phyloP scores from a whole-genome alignment of 1,140 invertebrate species.

The Atta colombica region DNA sequence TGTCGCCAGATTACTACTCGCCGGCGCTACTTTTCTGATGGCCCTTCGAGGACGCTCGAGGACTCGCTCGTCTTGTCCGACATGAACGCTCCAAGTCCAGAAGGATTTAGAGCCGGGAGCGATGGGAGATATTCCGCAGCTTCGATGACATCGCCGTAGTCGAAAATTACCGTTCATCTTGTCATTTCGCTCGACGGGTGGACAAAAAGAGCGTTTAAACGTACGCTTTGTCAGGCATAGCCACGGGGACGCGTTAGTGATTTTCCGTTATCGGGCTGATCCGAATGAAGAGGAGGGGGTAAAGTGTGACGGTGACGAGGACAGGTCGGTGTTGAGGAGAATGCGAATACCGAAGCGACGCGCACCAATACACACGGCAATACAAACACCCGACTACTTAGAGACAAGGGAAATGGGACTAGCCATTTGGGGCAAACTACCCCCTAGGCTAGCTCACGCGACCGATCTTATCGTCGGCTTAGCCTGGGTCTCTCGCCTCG shows the following conservation, averaged over 20 bases:
- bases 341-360: conserved; percentile 48
- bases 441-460: conserved; percentile 78
- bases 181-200: conserved; percentile 47
- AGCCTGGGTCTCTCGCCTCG: conserved; percentile 68
- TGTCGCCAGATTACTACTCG: conserved; percentile 59
- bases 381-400: conserved; percentile 78
- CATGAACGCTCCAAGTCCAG: background rate
- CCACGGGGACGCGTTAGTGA: conserved; percentile 62
- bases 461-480: conserved; percentile 80
- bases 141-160: conserved; percentile 16
- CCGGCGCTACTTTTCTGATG: conserved; percentile 33
- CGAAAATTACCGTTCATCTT: conserved; percentile 57
- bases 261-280: conserved; percentile 73
- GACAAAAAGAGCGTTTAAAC: conserved; percentile 32
- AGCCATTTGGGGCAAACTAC: conserved; percentile 80
- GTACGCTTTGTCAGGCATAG: conserved; percentile 26
- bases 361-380: conserved; percentile 57
- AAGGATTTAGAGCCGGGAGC: conserved; percentile 17
- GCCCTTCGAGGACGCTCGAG: conserved; percentile 51
- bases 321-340: conserved; percentile 55
- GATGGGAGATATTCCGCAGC: conserved; percentile 18
- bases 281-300: conserved; percentile 12
- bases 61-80: conserved; percentile 47
- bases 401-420: conserved; percentile 78
- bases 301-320: conserved; percentile 47